Percentiles rank a stretch among this genome's conserved stretches.
Evolutionary conservation across 2,888 invertebrate genomes (phyloP).

Genomic region (Philereme transversata): DNA sequence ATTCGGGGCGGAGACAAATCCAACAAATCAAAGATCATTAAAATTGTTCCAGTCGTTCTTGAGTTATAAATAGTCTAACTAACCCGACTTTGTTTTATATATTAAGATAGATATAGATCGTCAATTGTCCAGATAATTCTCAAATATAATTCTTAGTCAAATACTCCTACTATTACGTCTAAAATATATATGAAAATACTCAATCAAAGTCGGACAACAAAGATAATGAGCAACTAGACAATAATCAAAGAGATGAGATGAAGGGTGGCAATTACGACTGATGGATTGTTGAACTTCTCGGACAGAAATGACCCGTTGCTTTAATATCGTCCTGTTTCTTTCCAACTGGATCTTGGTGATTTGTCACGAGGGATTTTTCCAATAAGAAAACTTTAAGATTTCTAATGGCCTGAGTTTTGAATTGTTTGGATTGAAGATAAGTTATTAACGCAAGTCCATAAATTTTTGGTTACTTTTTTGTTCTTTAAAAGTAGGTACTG

Average conservation of each 20-base stretch:
- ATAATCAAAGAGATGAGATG: constrained; percentile 69
- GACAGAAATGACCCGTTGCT: constrained; percentile 66
- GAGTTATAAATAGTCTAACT: too few species aligned
- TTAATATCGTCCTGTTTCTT: constrained; percentile 72
- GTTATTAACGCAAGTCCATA: constrained; percentile 12
- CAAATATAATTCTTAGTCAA: too few species aligned
- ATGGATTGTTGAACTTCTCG: constrained; percentile 72
- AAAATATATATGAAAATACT: constrained; percentile 30
- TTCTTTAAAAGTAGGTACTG: too few species aligned
- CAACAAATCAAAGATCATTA: too few species aligned
- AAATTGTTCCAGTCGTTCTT: too few species aligned
- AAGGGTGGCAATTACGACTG: constrained; percentile 72
- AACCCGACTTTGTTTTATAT: too few species aligned
- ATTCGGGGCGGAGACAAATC: too few species aligned
- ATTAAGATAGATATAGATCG: too few species aligned
- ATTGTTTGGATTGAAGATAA: constrained; percentile 28
- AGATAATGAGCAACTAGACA: constrained; percentile 43
- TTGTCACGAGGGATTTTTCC: constrained; percentile 56
- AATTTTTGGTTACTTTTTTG: background rate
- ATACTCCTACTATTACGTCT: too few species aligned
- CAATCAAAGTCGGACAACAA: constrained; percentile 37
- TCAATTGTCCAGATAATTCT: too few species aligned
- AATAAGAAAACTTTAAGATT: constrained; percentile 31
- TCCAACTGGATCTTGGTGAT: constrained; percentile 57
- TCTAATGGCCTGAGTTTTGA: constrained; percentile 31